A percentile compares a stretch with the other conserved stretches of the same genome.
These are phyloP conservation scores for Aporrectodea caliginosa DNA, from an alignment of 1,140 invertebrate genomes.

Conservation along the genomic window DNA sequence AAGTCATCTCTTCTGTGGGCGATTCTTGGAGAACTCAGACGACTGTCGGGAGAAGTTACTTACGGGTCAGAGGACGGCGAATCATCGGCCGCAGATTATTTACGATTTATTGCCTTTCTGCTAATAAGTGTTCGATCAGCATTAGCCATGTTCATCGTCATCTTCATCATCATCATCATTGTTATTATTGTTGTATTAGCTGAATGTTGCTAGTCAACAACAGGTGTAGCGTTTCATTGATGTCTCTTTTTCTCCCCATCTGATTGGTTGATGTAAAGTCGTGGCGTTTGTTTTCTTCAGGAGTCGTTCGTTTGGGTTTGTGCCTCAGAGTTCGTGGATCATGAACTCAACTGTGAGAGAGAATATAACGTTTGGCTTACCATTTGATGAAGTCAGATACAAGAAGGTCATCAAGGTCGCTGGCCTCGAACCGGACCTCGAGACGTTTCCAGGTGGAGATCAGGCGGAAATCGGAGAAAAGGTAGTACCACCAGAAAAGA, in stretches of 20 bases:
- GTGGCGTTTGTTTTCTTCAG: too few relatives aligned
- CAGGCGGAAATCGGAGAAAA: slow-evolving; percentile 60
- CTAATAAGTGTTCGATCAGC: not conserved
- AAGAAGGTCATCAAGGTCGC: slow-evolving; percentile 56
- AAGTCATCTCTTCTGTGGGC: slow-evolving; percentile 52
- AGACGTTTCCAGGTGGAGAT: slow-evolving; percentile 66
- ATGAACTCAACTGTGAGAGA: slow-evolving; percentile 65
- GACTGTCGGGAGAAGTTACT: slow-evolving; percentile 35
- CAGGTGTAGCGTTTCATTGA: too few relatives aligned
- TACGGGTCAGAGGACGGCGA: not conserved
- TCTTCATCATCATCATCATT: too few relatives aligned
- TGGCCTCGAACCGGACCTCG: slow-evolving; percentile 66
- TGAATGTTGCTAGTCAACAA: too few relatives aligned
- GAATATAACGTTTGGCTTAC: slow-evolving; percentile 66
- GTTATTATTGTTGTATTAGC: too few relatives aligned
- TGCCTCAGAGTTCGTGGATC: slow-evolving; percentile 67
- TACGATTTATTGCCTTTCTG: not conserved
- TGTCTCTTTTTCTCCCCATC: too few relatives aligned
- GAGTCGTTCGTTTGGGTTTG: slow-evolving; percentile 62
- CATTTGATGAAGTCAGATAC: slow-evolving; percentile 59
- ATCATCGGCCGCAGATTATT: too few relatives aligned
- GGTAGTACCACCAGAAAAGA: slow-evolving; percentile 37
- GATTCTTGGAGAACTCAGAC: slow-evolving; percentile 55
- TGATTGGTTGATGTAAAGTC: too few relatives aligned
- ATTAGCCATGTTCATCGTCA: not conserved